Percentiles rank a stretch among this genome's conserved stretches.
Evolutionary conservation across 2,113 vertebrate genomes (phyloP).

Genomic region (Clarias gariepinus): DNA sequence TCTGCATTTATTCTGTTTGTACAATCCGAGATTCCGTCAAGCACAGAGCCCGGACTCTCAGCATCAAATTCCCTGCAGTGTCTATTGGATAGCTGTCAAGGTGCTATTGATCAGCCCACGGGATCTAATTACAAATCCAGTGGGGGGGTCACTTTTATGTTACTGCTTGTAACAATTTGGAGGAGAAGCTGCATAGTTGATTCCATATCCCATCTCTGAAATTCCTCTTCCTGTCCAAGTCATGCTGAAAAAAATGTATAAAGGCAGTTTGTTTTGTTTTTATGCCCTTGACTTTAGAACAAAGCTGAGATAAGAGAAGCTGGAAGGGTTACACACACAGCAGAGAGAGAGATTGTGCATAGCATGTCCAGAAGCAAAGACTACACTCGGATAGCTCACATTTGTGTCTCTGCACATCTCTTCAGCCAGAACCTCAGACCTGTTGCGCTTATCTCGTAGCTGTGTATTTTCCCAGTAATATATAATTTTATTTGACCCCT

Average conservation of each 20-base stretch:
- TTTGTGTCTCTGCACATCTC: not conserved
- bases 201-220: slow-evolving; percentile 49
- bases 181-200: slow-evolving; percentile 54
- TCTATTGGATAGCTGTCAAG: slow-evolving; percentile 65
- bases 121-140: slow-evolving; percentile 65
- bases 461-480: not conserved
- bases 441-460: not conserved
- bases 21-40: slow-evolving; percentile 54
- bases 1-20: slow-evolving; percentile 47
- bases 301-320: not conserved
- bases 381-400: not conserved
- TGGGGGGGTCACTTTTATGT: slow-evolving; percentile 57
- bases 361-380: slow-evolving; percentile 3
- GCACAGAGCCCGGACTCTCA: slow-evolving; percentile 72
- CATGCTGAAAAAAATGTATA: slow-evolving; percentile 9
- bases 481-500: not conserved
- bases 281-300: slow-evolving; percentile 31
- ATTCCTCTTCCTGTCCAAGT: slow-evolving; percentile 64
- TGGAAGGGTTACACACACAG: not conserved
- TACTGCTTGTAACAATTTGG: slow-evolving; percentile 48
- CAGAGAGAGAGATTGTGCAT: not conserved
- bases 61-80: slow-evolving; percentile 58
- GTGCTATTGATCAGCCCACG: slow-evolving; percentile 65
- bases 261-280: slow-evolving; percentile 30
- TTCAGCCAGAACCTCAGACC: not conserved